phyloP scores from a whole-genome alignment of 1,140 invertebrate genomes.

The Limonius californicus region DNA sequence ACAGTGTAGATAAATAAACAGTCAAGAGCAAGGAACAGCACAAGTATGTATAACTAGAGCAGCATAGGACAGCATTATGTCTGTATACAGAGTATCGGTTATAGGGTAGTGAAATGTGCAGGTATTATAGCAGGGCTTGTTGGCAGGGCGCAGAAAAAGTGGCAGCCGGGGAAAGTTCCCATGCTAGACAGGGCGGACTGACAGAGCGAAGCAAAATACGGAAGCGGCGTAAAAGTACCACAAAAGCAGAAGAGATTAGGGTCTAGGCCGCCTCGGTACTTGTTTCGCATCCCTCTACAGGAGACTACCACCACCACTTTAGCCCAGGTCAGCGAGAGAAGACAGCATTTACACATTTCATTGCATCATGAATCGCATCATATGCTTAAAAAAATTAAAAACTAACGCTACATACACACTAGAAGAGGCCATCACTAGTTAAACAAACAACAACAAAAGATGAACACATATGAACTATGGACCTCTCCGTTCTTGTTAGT shows the following conservation, averaged over 20 bases:
- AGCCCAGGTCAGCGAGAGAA: constrained; percentile 21
- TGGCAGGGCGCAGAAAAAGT: constrained; percentile 30
- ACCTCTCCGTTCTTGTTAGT: background rate
- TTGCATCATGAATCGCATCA: constrained; percentile 42
- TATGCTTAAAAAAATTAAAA: constrained; percentile 26
- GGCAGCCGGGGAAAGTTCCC: constrained; percentile 24
- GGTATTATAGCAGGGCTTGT: constrained; percentile 31
- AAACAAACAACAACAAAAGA: background rate
- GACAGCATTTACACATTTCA: constrained; percentile 34
- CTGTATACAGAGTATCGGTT: constrained; percentile 5
- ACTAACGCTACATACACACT: constrained; percentile 4
- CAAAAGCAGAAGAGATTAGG: constrained; percentile 8
- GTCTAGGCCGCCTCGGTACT: constrained; percentile 19
- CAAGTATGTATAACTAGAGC: background rate
- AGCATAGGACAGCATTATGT: constrained; percentile 10
- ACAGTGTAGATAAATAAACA: too few species aligned
- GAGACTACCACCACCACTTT: constrained; percentile 16
- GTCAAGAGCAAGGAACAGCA: too few species aligned
- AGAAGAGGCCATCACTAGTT: background rate
- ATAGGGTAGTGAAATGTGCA: constrained; percentile 15
- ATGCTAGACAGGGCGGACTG: constrained; percentile 23
- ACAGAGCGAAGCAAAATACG: constrained; percentile 22
- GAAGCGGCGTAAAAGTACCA: constrained; percentile 17
- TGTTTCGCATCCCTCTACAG: constrained; percentile 20
- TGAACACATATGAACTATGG: background rate